Evolutionary conservation across 2,113 vertebrate genomes (phyloP).

Genomic region (Oncorhynchus kisutch): DNA sequence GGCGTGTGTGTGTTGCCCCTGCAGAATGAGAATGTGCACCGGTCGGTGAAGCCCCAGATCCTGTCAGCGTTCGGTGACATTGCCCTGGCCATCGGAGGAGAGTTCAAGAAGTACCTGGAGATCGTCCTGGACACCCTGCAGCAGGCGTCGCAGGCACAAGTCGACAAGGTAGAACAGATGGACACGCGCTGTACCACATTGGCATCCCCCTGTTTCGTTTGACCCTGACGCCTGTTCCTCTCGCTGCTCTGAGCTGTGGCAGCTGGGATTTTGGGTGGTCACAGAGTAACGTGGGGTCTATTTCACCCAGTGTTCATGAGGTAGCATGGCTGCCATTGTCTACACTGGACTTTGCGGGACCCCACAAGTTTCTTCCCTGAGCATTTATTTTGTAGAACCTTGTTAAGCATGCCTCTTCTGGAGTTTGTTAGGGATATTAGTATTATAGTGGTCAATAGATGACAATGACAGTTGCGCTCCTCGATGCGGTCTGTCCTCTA

Average conservation of each 20-base stretch:
- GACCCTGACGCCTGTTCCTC: conserved; percentile 32
- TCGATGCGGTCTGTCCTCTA: background rate
- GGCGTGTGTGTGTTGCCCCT: background rate
- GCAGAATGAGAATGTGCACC: conserved; percentile 96
- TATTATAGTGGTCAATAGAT: background rate
- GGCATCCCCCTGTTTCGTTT: too few relatives aligned
- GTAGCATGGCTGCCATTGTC: background rate
- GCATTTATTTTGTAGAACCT: background rate
- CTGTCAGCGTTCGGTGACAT: conserved; percentile 96
- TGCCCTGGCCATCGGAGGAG: conserved; percentile 94
- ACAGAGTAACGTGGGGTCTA: conserved; percentile 17
- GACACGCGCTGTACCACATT: background rate
- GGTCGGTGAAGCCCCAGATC: conserved; percentile 98
- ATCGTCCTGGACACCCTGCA: conserved; percentile 96
- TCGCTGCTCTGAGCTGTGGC: conserved; percentile 11
- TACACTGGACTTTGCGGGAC: conserved; percentile 15
- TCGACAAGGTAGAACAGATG: conserved; percentile 85
- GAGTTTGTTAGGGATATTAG: too few relatives aligned
- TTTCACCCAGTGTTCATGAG: conserved; percentile 16
- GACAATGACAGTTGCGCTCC: background rate
- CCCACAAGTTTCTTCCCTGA: conserved; percentile 5
- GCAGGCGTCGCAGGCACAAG: conserved; percentile 95
- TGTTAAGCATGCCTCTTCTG: background rate
- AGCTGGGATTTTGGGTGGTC: conserved; percentile 30
- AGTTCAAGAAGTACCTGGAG: conserved; percentile 97